Percentiles rank a stretch among this genome's conserved stretches.
Conservation (phyloP, 64 coral and sea anemone genomes). For the Montipora cactus region DNA sequence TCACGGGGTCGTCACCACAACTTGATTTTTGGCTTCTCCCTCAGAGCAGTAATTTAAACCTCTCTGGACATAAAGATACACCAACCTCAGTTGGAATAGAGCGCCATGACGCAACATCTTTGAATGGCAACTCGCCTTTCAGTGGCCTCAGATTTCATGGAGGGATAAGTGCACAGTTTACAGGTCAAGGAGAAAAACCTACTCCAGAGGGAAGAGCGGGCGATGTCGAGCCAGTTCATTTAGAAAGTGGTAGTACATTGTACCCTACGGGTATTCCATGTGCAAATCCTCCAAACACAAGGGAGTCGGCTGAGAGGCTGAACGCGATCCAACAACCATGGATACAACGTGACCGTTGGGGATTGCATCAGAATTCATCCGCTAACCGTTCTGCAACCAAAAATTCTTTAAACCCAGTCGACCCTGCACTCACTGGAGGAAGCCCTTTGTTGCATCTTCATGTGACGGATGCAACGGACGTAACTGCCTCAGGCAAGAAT, state of each 20-base stretch:
- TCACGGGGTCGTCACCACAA: background rate
- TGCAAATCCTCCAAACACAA: constrained; percentile 18
- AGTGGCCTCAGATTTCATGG: constrained; percentile 7
- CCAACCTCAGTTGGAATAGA: background rate
- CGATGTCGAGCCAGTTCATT: background rate
- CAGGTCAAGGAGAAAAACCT: background rate
- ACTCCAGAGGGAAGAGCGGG: background rate
- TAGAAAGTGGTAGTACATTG: background rate
- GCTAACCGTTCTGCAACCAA: background rate
- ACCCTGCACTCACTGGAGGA: background rate
- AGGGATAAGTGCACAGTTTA: background rate
- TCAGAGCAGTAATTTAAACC: background rate
- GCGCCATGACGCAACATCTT: background rate
- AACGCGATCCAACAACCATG: background rate
- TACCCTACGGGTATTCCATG: background rate
- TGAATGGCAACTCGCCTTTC: constrained; percentile 27
- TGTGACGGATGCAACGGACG: background rate
- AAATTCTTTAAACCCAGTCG: background rate
- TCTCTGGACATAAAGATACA: background rate
- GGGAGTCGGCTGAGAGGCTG: constrained; percentile 6
- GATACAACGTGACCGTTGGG: background rate
- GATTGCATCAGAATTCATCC: background rate
- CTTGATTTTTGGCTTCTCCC: constrained; percentile 45
- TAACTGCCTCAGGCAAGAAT: background rate
- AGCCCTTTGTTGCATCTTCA: background rate